These are phyloP conservation scores for Chelonus insularis DNA, from an alignment of 1,140 invertebrate genomes.

Conservation along the genomic window DNA sequence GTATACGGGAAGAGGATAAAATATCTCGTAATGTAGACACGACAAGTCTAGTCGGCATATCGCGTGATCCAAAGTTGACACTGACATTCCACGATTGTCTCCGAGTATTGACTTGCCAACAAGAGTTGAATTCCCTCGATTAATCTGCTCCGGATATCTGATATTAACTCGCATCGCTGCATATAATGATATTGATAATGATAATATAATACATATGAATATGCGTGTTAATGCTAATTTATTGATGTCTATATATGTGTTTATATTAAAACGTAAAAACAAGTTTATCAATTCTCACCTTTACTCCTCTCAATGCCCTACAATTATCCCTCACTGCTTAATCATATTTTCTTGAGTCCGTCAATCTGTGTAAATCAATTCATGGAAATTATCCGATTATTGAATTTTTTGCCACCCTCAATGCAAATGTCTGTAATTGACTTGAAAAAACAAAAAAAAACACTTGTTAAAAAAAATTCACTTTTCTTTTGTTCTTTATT, in stretches of 20 bases:
- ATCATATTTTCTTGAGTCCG: neutral
- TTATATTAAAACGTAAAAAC: neutral
- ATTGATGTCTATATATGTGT: neutral
- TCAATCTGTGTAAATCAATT: neutral
- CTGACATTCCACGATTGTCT: conserved; percentile 25
- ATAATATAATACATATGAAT: conserved; percentile 17
- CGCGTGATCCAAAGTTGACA: conserved; percentile 25
- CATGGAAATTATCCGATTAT: conserved; percentile 16
- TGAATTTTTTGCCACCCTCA: conserved; percentile 13
- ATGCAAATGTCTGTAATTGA: too few species aligned
- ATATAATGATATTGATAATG: conserved; percentile 2
- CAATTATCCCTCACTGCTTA: neutral
- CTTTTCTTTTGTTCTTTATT: neutral
- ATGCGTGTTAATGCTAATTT: conserved; percentile 6
- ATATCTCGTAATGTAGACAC: conserved; percentile 4
- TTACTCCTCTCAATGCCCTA: neutral
- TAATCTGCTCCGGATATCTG: conserved; percentile 25
- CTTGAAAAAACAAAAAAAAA: too few species aligned
- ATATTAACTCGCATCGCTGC: conserved; percentile 14
- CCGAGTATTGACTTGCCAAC: conserved; percentile 22
- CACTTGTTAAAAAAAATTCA: neutral
- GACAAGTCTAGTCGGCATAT: conserved; percentile 8
- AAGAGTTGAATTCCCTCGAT: conserved; percentile 27
- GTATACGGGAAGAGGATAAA: neutral
- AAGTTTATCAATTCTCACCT: neutral